Evolutionary conservation across 2,888 invertebrate genomes (phyloP).

Genomic region (Stenodera caucasica): DNA sequence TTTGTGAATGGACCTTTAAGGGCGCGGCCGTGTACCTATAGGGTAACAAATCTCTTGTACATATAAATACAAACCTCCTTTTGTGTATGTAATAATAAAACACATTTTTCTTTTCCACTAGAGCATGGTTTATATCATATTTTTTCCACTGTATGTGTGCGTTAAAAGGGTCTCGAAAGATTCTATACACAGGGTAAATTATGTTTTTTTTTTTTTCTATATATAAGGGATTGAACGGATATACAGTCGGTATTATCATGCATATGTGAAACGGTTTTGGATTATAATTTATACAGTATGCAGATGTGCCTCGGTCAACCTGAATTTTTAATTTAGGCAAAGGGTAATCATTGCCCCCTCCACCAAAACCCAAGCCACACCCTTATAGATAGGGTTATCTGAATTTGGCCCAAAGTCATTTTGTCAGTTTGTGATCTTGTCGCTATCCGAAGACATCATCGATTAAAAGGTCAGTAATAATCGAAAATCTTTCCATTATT

Average conservation of each 20-base stretch:
- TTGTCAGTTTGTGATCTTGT: constrained; percentile 36
- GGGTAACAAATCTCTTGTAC: constrained; percentile 36
- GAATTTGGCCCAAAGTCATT: constrained; percentile 27
- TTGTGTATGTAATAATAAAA: constrained; percentile 55
- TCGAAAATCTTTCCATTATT: too few species aligned
- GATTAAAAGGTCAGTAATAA: constrained; percentile 22
- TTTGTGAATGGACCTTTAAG: constrained; percentile 24
- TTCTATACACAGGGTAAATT: constrained; percentile 49
- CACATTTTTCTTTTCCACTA: constrained; percentile 58
- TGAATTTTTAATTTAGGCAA: constrained; percentile 48
- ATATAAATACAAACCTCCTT: constrained; percentile 50
- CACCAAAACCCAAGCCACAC: constrained; percentile 43
- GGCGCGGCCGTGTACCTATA: constrained; percentile 22
- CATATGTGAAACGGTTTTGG: constrained; percentile 41
- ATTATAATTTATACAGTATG: constrained; percentile 50
- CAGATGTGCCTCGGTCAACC: constrained; percentile 47
- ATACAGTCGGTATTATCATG: constrained; percentile 46
- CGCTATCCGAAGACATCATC: constrained; percentile 24
- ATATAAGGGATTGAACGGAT: constrained; percentile 39
- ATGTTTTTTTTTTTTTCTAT: constrained; percentile 43
- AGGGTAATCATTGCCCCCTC: constrained; percentile 51
- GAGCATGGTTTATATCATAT: constrained; percentile 59
- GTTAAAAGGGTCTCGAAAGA: constrained; percentile 48
- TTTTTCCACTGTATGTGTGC: constrained; percentile 41
- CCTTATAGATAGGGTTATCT: constrained; percentile 51